Conservation (phyloP, 1,140 invertebrate species). For the Asbolus verrucosus region DNA sequence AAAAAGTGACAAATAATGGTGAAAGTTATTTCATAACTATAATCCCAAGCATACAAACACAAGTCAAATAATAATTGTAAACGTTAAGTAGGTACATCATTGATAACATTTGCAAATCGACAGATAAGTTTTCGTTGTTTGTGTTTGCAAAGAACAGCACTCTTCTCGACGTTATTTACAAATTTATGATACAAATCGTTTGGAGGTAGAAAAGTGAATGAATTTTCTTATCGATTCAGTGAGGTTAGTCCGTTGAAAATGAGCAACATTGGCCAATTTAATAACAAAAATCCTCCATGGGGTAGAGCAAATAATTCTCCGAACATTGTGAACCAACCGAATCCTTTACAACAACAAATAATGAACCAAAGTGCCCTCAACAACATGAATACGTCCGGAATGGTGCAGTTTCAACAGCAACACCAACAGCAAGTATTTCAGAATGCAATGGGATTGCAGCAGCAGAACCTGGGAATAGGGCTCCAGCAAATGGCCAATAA, state of each 20-base stretch:
- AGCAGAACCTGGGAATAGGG: conserved; percentile 62
- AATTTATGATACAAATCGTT: no score
- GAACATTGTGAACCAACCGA: conserved; percentile 65
- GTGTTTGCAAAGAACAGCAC: no score
- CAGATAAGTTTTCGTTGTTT: no score
- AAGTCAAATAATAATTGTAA: not conserved
- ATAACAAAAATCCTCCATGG: conserved; percentile 71
- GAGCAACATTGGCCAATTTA: conserved; percentile 44
- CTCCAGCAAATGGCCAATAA: conserved; percentile 63
- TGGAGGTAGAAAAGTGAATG: conserved; percentile 6
- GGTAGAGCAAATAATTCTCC: conserved; percentile 64
- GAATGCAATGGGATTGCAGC: conserved; percentile 69
- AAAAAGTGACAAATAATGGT: conserved; percentile 10
- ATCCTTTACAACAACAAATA: conserved; percentile 70
- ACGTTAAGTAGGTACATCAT: not conserved
- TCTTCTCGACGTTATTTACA: no score
- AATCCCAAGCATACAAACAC: not conserved
- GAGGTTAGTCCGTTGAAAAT: not conserved
- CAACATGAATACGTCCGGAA: conserved; percentile 69
- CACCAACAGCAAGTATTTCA: conserved; percentile 73
- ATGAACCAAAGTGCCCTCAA: conserved; percentile 68
- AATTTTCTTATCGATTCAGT: conserved; percentile 1
- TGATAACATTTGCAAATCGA: no score
- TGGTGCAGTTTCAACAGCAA: conserved; percentile 73
- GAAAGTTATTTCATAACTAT: conserved; percentile 1